These are phyloP conservation scores for Erannis defoliaria DNA, from an alignment of 2,888 invertebrate genomes.

Conservation along the genomic window DNA sequence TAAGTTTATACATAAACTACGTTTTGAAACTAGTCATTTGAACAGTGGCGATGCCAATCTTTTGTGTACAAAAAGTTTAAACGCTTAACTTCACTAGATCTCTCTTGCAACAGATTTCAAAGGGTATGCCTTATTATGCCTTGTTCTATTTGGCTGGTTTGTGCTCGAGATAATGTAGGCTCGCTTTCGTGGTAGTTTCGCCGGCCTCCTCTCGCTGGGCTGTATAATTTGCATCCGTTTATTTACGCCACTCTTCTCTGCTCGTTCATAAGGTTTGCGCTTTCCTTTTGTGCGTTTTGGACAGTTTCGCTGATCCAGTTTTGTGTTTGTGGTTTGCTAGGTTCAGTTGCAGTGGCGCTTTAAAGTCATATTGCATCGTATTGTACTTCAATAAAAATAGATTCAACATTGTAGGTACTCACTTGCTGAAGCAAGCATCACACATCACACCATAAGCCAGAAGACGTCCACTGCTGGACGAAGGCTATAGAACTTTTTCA, in stretches of 20 bases:
- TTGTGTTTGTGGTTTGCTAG: conserved; percentile 1
- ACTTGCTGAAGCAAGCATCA: too few species aligned
- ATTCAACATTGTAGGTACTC: not conserved
- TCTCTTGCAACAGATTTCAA: conserved; percentile 5
- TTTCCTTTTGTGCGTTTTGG: conserved; percentile 52
- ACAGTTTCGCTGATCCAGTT: conserved; percentile 35
- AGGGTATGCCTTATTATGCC: conserved; percentile 11
- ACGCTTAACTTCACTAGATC: not conserved
- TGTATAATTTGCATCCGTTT: conserved; percentile 68
- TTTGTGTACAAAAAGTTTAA: not conserved
- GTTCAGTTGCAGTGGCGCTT: not conserved
- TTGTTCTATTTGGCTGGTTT: conserved; percentile 26
- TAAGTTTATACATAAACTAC: not conserved
- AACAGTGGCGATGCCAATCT: not conserved
- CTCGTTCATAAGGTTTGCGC: conserved; percentile 61
- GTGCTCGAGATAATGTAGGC: conserved; percentile 35
- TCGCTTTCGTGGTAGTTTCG: conserved; percentile 62
- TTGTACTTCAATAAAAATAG: not conserved
- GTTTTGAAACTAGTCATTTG: not conserved
- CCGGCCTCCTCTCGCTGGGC: conserved; percentile 63
- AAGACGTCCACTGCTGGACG: too few species aligned
- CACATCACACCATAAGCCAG: too few species aligned
- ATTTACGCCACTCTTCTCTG: conserved; percentile 73
- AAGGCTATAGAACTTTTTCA: too few species aligned
- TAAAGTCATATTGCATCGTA: not conserved